Conservation (phyloP, 2,797 vertebrate species). For the Danio choprae region DNA sequence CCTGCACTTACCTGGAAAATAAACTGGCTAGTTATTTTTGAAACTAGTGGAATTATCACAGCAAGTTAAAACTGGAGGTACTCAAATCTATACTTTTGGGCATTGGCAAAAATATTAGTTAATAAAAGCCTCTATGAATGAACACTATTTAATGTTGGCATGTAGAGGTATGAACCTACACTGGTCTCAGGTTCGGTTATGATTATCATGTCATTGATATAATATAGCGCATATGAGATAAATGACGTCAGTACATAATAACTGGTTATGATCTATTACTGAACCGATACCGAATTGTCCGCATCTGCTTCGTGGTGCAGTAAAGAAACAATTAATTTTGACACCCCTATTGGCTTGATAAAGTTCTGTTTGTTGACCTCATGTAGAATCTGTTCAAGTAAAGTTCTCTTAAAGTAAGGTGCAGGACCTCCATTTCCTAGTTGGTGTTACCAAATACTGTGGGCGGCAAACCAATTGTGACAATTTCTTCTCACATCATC, state of each 20-base stretch:
- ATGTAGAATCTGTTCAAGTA: background rate
- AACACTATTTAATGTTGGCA: background rate
- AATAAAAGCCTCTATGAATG: background rate
- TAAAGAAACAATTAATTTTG: no score
- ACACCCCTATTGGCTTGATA: no score
- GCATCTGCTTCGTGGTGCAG: no score
- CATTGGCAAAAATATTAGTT: background rate
- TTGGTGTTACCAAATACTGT: conserved; percentile 9
- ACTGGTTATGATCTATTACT: no score
- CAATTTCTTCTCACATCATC: background rate
- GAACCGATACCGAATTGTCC: no score
- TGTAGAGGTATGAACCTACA: no score
- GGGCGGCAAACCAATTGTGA: conserved; percentile 26
- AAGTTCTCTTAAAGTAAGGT: background rate
- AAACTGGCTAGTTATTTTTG: background rate
- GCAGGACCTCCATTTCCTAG: background rate
- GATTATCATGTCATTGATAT: no score
- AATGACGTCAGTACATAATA: no score
- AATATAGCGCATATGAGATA: no score
- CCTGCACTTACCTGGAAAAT: background rate
- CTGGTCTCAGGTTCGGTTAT: no score
- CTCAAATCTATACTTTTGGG: background rate
- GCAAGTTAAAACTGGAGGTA: background rate
- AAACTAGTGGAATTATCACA: background rate
- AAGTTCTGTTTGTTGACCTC: background rate